Base-by-base conservation (phyloP, 1,140 invertebrate species). In the Babylonia areolata region DNA sequence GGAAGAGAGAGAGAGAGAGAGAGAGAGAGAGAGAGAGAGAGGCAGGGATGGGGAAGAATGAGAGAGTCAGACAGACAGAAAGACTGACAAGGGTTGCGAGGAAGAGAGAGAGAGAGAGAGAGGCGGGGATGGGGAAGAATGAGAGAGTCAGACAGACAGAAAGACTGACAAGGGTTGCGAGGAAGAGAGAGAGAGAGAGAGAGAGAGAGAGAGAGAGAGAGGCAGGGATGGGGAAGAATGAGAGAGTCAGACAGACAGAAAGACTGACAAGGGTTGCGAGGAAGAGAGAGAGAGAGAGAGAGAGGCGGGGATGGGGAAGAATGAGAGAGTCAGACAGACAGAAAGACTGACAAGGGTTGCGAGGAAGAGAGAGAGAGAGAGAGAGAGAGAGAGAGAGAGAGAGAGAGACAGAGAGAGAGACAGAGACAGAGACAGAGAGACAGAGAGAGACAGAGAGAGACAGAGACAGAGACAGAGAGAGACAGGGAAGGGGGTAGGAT, bases 51-150 rank as follows among this genome's bases (percentile, higher is more conserved):
- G 15, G 42, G 42, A 46, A 46, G 42, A 46, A 15, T 15, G 15
- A 15, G 42, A 46, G 42, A 46, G 23, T n/a, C n/a, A n/a, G n/a
- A n/a, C n/a, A n/a, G n/a, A n/a, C n/a, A n/a, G n/a, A n/a, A n/a
- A n/a, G n/a, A n/a, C n/a, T n/a, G n/a, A n/a, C n/a, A n/a, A n/a
- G n/a, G n/a, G n/a, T n/a, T n/a, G 80, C 1, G 37, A 46, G 31
- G 58, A 40, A 86, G 78, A 81, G 54, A 81, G 46, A 77, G 81
- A 83, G 85, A 77, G 81, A 46, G n/a, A 83, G 80, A 83, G 64
- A 58, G 71, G 54, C 28, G 37, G 11, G 46, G 69, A 5, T 35
- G 73, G 35, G 39, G 37, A 33, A 46, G n/a, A n/a, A n/a, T n/a
- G n/a, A n/a, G n/a, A n/a, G n/a, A n/a, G n/a, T n/a, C n/a, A n/a